Percentiles rank a stretch among this genome's conserved stretches.
Conservation (phyloP, 2,888 invertebrate species). For the Zhengitettix transpicula region DNA sequence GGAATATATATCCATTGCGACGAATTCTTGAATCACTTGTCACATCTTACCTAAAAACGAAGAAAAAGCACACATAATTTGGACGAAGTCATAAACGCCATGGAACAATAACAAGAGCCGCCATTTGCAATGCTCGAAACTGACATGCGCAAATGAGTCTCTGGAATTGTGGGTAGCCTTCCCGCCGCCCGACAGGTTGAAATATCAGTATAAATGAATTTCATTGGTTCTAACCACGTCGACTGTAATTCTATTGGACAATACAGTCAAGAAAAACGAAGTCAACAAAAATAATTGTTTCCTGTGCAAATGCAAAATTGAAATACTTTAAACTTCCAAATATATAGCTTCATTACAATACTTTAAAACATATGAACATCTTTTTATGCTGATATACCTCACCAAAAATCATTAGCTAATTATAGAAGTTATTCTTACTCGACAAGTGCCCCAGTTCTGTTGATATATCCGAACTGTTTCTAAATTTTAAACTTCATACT, state of each 20-base stretch:
- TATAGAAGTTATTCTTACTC: too few species aligned
- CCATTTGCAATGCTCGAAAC: slow-evolving; percentile 88
- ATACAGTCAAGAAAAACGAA: slow-evolving; percentile 5
- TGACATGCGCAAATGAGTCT: slow-evolving; percentile 51
- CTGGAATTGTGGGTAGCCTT: slow-evolving; percentile 23
- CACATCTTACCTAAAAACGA: slow-evolving; percentile 28
- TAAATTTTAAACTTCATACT: too few species aligned
- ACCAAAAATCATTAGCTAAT: not conserved
- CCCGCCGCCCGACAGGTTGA: slow-evolving; percentile 20
- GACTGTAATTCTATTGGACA: slow-evolving; percentile 2
- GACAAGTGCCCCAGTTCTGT: too few species aligned
- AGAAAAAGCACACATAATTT: slow-evolving; percentile 30
- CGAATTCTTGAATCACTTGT: slow-evolving; percentile 14
- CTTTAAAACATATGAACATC: not conserved
- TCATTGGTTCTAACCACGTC: slow-evolving; percentile 11
- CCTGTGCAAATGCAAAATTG: not conserved
- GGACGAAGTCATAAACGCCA: slow-evolving; percentile 47
- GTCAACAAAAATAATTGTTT: slow-evolving; percentile 7
- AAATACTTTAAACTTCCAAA: not conserved
- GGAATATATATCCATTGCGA: slow-evolving; percentile 9
- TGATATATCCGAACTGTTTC: too few species aligned
- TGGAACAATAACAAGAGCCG: slow-evolving; percentile 98
- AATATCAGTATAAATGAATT: slow-evolving; percentile 15
- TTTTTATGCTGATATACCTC: not conserved
- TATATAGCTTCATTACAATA: not conserved